Base-by-base conservation (phyloP, 2,113 vertebrate species). In the Calidris pygmaea region DNA sequence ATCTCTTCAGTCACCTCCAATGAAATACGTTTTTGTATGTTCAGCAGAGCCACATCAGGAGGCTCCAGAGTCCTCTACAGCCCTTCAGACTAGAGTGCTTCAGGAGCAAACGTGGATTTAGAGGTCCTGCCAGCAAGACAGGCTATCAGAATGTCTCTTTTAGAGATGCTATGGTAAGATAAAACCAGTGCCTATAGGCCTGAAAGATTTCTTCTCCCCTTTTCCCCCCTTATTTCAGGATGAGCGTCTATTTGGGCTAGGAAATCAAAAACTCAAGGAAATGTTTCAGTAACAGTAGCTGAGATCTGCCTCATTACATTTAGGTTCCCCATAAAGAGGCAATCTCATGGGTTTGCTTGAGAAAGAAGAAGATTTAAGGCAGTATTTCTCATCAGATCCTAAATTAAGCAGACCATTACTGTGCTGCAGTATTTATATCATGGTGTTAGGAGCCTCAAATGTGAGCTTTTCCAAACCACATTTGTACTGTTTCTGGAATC, bases 401-500 rank as follows among this genome's bases (percentile, higher is more conserved):
- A 71, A 63, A 81, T 92, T 76, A 95, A 82, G 50, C 24, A 84
- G n/a, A 81, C 50, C 29, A 55, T 71, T 79, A n/a, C 30, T 90
- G 43, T 1, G 7, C 9, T 88, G 47, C 34, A 80, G 35, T 66
- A 91, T 85, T 91, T 91, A 62, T 89, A 41, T 45, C 16, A 39
- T 7, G 5, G 27, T 37, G 80, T 87, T 78, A 93, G 23, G 63
- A 76, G 68, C 27, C 72, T 89, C 65, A 81, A 16, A 89, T 62
- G 24, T 73, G 15, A 92, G 37, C 32, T 73, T 81, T 86, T 85
- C 78, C 77, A 94, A 91, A 63, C 52, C 27, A 45, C 53, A 72
- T 55, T 96, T 82, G 45, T 67, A 45, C 43, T 35, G 52, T 85
- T 96, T 85, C 90, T 95, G 73, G 81, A 94, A 93, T 66, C 65